phyloP scores from a whole-genome alignment of 2,888 invertebrate species.

The Anodontia alba region DNA sequence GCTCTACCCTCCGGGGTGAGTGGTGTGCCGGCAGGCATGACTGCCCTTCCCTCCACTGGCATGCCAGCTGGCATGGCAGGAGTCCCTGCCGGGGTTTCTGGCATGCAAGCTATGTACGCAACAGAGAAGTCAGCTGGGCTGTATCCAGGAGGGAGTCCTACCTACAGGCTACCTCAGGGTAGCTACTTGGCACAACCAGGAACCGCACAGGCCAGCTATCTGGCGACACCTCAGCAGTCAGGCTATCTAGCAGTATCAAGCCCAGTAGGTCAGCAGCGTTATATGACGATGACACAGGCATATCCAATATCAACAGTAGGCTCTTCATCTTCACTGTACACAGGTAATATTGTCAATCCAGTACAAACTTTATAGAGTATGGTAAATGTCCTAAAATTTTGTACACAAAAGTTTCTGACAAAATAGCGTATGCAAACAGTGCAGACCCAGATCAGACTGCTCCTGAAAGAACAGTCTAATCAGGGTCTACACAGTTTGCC shows the following conservation, averaged over 20 bases:
- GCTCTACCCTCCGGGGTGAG: neutral
- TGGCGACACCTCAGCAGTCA: conserved; percentile 30
- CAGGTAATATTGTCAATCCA: neutral
- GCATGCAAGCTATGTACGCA: conserved; percentile 40
- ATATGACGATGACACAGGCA: conserved; percentile 45
- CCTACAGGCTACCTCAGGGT: conserved; percentile 44
- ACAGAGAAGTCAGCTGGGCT: conserved; percentile 47
- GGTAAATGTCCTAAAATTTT: neutral
- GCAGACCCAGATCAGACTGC: too few species aligned
- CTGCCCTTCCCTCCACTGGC: conserved; percentile 32
- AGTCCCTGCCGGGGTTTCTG: conserved; percentile 40
- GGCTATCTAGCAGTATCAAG: conserved; percentile 51
- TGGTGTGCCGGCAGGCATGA: conserved; percentile 23
- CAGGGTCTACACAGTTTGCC: too few species aligned
- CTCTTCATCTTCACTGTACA: conserved; percentile 32
- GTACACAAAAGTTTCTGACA: neutral
- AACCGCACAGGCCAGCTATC: conserved; percentile 36
- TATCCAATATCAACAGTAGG: conserved; percentile 39
- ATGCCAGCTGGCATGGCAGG: conserved; percentile 52
- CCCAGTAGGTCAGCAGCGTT: conserved; percentile 48
- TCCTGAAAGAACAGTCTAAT: too few species aligned
- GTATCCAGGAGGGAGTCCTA: conserved; percentile 35
- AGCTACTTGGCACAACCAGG: conserved; percentile 38
- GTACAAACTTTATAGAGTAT: too few species aligned
- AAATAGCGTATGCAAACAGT: too few species aligned